Conservation (phyloP, 2,113 vertebrate genomes). For the Puffinus mauretanicus region DNA sequence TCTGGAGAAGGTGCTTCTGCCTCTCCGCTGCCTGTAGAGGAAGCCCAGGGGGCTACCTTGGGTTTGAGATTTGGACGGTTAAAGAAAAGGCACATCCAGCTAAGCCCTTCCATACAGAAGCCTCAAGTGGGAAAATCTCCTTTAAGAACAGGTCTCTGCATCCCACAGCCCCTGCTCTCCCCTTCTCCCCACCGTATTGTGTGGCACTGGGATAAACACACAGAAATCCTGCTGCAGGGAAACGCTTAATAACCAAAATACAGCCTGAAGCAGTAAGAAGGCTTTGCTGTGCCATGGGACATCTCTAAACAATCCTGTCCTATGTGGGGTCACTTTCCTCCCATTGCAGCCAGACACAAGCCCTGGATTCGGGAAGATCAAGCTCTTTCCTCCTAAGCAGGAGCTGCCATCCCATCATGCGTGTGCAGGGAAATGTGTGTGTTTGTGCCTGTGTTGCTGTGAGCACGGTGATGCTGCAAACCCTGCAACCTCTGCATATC, state of each 20-base stretch:
- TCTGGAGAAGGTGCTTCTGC: background rate
- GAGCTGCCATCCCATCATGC: fast-evolving
- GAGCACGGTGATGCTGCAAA: fast-evolving
- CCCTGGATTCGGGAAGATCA: background rate
- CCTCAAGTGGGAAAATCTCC: background rate
- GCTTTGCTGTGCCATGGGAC: background rate
- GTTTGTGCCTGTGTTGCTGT: background rate
- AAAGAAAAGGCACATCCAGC: background rate
- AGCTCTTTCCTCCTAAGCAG: background rate
- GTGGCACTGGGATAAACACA: background rate
- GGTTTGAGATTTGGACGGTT: background rate
- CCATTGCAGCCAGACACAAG: background rate
- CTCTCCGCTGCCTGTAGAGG: background rate
- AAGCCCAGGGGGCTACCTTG: background rate
- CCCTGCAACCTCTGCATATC: fast-evolving
- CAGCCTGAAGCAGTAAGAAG: background rate
- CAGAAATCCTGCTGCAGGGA: background rate
- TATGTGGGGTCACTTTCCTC: fast-evolving
- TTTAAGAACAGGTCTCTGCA: background rate
- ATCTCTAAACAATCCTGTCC: background rate
- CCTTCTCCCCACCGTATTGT: fast-evolving
- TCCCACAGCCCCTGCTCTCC: background rate
- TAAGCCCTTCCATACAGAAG: background rate
- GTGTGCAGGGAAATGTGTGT: background rate
- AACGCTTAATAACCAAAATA: fast-evolving